Base-by-base conservation (phyloP, 2,797 vertebrate genomes). In the Cyclopterus lumpus region DNA sequence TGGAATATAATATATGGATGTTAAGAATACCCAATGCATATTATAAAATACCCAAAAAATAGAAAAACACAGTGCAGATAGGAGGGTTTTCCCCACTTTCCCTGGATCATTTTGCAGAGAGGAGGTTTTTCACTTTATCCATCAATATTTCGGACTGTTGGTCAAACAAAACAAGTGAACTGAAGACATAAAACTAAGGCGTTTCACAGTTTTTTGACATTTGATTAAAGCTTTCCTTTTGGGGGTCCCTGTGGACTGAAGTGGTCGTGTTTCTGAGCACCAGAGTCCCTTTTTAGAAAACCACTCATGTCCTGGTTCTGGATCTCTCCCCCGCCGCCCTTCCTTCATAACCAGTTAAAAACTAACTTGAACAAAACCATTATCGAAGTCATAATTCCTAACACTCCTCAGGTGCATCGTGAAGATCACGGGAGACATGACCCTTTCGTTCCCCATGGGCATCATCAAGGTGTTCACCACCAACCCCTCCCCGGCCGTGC, bases 381-480 rank as follows among this genome's bases (percentile, higher is more conserved):
- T 5, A 16, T 16, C 14, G 42, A 44, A 30, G 6, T 22, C 1
- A 7, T 32, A 0, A 18, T 60, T 34, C 6, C n/a, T 24, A 28
- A 1, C 58, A 0, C 69, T 59, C 79, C 69, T 20, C 92, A 99
- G 98, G 92, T 99, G 98, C 86, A 99, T 99, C 82, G 98, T 98
- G 91, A 99, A 99, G 94, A 98, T 99, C 83, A 99, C 98, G 49
- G 98, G 98, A 75, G 98, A 99, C 81, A 95, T 99, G 96, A 99
- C 97, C 3, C 78, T 99, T 63, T 99, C 98, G 5, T 99, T 99
- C 92, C 98, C 98, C 73, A 96, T 95, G 82, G 98, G 98, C 75
- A 97, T 99, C 93, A 98, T 99, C 93, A 99, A 97, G 94, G 96
- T 99, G 79, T 99, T 99, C 88, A 99, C 97, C 76, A 94, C 90